phyloP scores from a whole-genome alignment of 1,140 invertebrate genomes.

The Akabosia matsudoensis region DNA sequence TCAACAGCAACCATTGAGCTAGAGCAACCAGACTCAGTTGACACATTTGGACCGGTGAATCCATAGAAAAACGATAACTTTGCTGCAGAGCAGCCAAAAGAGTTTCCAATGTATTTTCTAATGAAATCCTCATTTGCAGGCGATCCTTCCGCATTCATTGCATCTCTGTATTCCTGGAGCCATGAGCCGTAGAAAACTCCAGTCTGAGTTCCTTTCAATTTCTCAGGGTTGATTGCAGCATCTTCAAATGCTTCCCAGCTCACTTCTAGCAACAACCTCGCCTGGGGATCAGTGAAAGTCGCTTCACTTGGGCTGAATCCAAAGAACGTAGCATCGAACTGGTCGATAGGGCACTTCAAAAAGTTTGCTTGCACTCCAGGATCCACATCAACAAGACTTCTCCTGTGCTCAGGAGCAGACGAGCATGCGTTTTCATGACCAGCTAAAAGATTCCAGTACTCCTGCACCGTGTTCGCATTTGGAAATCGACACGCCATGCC shows the following conservation, averaged over 20 bases:
- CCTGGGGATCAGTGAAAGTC: not conserved
- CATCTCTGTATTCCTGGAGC: not conserved
- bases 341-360: not conserved
- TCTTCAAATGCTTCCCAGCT: constrained; percentile 9
- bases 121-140: not conserved
- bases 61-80: constrained; percentile 1
- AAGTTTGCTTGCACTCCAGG: not conserved
- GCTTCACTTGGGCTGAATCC: not conserved
- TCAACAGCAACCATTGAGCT: constrained; percentile 81
- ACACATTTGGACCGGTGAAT: constrained; percentile 68
- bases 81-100: not conserved
- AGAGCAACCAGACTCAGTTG: constrained; percentile 84
- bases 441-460: not conserved
- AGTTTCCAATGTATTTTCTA: not conserved
- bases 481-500: constrained; percentile 4
- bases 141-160: not conserved
- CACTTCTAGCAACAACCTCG: not conserved
- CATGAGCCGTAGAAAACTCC: not conserved
- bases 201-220: not conserved
- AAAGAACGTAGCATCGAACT: constrained; percentile 9
- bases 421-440: not conserved
- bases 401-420: not conserved
- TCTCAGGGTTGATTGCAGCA: not conserved
- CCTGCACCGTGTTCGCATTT: not conserved
- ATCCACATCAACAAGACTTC: not conserved